These are phyloP conservation scores for Trinorchestia longiramus DNA, from an alignment of 1,140 invertebrate genomes.

Conservation along the genomic window DNA sequence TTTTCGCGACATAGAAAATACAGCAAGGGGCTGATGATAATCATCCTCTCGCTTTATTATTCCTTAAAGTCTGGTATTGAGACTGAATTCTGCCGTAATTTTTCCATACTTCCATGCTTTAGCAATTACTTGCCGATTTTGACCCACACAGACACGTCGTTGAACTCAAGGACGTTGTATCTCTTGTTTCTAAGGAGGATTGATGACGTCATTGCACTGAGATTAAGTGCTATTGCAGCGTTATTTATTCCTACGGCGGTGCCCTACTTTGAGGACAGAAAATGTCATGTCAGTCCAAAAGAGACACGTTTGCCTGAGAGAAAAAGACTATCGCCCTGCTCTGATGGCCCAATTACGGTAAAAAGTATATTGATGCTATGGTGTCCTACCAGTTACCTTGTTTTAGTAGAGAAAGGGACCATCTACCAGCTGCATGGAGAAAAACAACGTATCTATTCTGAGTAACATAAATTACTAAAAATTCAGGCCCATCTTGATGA, in stretches of 20 bases:
- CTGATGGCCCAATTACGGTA: not conserved
- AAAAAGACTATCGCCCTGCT: not conserved
- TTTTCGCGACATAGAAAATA: too few relatives aligned
- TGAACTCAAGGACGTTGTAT: not conserved
- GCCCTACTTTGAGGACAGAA: not conserved
- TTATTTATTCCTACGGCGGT: not conserved
- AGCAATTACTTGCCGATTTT: not conserved
- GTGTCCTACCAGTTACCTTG: not conserved
- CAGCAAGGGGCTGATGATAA: too few relatives aligned
- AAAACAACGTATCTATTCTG: not conserved
- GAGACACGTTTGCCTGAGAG: not conserved
- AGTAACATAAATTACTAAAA: not conserved
- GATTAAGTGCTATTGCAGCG: not conserved
- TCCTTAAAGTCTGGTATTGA: not conserved
- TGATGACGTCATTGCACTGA: not conserved
- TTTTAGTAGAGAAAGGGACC: not conserved
- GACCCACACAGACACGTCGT: not conserved
- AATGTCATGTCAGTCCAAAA: not conserved
- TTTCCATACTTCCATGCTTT: not conserved
- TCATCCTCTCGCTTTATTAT: too few relatives aligned
- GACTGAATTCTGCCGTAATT: not conserved
- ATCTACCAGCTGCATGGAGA: not conserved
- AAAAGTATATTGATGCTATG: not conserved
- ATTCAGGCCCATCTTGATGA: too few relatives aligned
- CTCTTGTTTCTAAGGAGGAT: not conserved